Base-by-base conservation (phyloP, 2,797 vertebrate genomes). In the Apodemus agrarius region DNA sequence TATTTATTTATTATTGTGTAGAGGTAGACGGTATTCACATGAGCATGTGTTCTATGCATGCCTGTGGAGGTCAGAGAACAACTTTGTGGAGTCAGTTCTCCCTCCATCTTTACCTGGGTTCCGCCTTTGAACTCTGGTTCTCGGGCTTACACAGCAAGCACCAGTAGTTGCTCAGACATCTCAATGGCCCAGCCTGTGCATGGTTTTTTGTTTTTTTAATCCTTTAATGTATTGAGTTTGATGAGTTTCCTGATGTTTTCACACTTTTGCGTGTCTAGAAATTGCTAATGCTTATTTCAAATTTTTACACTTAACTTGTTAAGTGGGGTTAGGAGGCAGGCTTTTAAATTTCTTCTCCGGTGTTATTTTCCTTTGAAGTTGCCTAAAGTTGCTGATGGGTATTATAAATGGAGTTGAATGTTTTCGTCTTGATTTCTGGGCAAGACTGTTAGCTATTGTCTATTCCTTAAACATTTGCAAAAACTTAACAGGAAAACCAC, bases 291-390 rank as follows among this genome's bases (percentile, higher is more conserved):
- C 72, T 82, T 74, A 34, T 96, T 96, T 96, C 74, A 43, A 29
- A 80, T 72, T 86, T 92, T 83, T 80, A 80, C 6, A 83, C 10
- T n/a, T 94, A 14, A 12, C n/a, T 43, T 72, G 19, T 52, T 95
- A 63, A 81, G 43, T 84, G 69, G 93, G 22, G 90, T 90, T 89
- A 95, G n/a, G 49, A 95, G 78, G 78, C 72, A 89, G 86, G 54
- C 82, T 95, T 96, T 95, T 69, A 67, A 69, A 67, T 87, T 84
- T 14, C n/a, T 94, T 91, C 86, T 92, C 82, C 72, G 63, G 5
- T 29, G 10, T 67, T 95, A 22, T 95, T 94, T 74, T 93, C 49
- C 76, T 95, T 92, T 92, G 82, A 96, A 86, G 75, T 96, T 29
- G 13, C 93, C 90, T 89, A 67, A 96, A 89, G 63, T 96, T 29